These are phyloP conservation scores for Eublepharis macularius DNA, from an alignment of 2,113 vertebrate species.

Conservation along the genomic window DNA sequence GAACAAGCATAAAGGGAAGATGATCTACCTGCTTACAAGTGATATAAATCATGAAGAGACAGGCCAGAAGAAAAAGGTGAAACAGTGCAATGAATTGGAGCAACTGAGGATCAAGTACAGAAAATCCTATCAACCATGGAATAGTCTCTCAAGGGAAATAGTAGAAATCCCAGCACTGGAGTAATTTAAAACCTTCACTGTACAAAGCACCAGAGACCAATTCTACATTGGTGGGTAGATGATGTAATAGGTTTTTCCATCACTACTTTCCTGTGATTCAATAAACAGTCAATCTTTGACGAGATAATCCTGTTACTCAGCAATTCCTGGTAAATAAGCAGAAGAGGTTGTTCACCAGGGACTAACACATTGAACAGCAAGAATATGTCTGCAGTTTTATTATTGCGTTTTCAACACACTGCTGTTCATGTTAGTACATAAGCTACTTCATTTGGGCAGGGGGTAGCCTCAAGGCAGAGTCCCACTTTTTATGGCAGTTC, in stretches of 20 bases:
- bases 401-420: conserved; percentile 40
- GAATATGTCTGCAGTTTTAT: background rate
- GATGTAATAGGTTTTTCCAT: background rate
- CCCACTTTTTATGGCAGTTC: background rate
- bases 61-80: background rate
- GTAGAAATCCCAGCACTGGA: background rate
- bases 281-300: background rate
- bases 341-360: background rate
- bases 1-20: background rate
- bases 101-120: background rate
- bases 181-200: background rate
- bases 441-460: background rate
- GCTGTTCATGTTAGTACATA: background rate
- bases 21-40: background rate
- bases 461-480: background rate
- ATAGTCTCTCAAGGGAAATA: background rate
- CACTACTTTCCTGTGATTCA: background rate
- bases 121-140: background rate
- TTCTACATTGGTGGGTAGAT: fast-evolving
- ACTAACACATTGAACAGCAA: conserved; percentile 22
- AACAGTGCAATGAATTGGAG: background rate
- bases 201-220: background rate
- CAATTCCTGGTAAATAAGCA: conserved; percentile 41
- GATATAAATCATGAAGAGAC: background rate
- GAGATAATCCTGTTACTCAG: conserved; percentile 26